Percentiles rank a stretch among this genome's conserved stretches.
phyloP scores from a whole-genome alignment of 2,888 invertebrate species.

The Mesorhabditis sp. region DNA sequence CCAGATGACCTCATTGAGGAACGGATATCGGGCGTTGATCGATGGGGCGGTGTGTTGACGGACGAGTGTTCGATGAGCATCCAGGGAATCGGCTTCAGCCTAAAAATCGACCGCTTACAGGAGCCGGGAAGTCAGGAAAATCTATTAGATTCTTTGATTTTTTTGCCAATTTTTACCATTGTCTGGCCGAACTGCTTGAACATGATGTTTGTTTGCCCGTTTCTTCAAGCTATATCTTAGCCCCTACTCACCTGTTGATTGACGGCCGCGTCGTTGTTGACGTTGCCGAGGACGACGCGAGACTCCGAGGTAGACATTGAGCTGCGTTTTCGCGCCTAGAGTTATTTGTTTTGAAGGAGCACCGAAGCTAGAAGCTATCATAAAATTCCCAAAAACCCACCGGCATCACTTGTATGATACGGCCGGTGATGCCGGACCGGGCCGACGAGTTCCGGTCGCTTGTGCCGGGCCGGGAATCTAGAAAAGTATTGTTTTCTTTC shows the following conservation, averaged over 20 bases:
- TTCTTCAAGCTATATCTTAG: not conserved
- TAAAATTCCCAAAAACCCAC: not conserved
- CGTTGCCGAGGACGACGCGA: not conserved
- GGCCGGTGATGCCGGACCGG: not conserved
- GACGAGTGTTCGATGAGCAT: too few relatives aligned
- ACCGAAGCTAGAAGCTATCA: too few relatives aligned
- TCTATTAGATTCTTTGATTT: too few relatives aligned
- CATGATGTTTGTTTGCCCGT: not conserved
- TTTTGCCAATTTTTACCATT: not conserved
- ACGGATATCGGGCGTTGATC: not conserved
- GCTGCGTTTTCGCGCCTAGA: not conserved
- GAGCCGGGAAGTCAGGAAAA: too few relatives aligned
- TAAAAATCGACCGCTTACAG: too few relatives aligned
- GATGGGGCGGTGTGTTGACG: not conserved
- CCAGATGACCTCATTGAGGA: not conserved
- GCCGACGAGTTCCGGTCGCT: not conserved
- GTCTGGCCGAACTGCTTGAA: not conserved
- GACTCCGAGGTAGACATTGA: not conserved
- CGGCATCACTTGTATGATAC: not conserved
- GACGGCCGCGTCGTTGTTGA: not conserved
- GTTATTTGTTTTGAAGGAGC: not conserved
- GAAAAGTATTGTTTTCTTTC: not conserved
- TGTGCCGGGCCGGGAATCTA: not conserved
- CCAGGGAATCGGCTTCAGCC: too few relatives aligned
- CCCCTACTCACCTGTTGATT: not conserved